phyloP scores from a whole-genome alignment of 2,797 vertebrate species.

The Chrosomus eos region DNA sequence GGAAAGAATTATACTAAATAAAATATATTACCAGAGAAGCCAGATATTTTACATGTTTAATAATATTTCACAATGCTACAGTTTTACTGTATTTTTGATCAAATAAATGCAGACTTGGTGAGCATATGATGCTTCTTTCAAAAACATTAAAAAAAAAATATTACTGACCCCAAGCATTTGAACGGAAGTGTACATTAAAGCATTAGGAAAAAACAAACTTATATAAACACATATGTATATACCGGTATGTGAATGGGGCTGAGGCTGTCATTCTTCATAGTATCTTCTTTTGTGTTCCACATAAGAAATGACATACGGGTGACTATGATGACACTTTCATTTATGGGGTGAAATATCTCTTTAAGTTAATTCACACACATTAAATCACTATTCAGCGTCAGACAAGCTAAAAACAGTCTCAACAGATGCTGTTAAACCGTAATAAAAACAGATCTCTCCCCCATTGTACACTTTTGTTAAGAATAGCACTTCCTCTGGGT shows the following conservation, averaged over 20 bases:
- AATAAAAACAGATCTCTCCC: conserved; percentile 56
- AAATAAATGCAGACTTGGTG: background rate
- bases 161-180: background rate
- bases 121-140: background rate
- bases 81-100: background rate
- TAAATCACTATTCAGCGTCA: conserved; percentile 27
- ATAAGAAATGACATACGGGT: background rate
- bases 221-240: too few relatives aligned
- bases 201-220: too few relatives aligned
- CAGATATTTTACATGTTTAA: too few relatives aligned
- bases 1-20: background rate
- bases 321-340: background rate
- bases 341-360: background rate
- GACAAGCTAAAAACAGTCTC: conserved; percentile 27
- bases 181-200: background rate
- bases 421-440: conserved; percentile 28
- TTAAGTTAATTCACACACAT: background rate
- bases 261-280: too few relatives aligned
- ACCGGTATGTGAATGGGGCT: too few relatives aligned
- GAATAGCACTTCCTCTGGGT: conserved; percentile 69
- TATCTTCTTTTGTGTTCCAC: background rate
- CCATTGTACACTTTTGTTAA: conserved; percentile 61
- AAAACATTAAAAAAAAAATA: background rate
- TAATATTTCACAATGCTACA: background rate
- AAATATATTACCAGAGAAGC: background rate